These are phyloP conservation scores for Axinella damicornis DNA, from an alignment of 37 sponge, comb jelly and placozoan species.

Conservation along the genomic window DNA sequence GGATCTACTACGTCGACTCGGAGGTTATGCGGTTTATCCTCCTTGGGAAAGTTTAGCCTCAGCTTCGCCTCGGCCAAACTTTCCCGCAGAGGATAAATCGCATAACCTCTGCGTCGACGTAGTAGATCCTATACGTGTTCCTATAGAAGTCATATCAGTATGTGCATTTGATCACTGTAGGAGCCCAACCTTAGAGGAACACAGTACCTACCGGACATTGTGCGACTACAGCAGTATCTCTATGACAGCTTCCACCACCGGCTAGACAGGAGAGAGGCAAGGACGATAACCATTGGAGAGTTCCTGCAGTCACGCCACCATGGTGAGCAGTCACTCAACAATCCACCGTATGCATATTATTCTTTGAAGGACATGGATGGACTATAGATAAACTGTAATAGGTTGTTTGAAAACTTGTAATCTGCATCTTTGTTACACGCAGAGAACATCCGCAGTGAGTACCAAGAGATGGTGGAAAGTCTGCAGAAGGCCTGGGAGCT, in stretches of 20 bases:
- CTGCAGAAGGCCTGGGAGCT: slow-evolving; percentile 64
- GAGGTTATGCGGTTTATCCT: no score
- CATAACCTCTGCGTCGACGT: no score
- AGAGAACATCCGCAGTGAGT: slow-evolving; percentile 39
- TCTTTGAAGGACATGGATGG: not conserved
- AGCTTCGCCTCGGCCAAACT: no score
- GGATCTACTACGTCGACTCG: no score
- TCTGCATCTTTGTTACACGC: not conserved
- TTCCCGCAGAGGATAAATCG: no score
- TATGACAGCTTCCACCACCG: slow-evolving; percentile 50
- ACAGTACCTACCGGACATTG: slow-evolving; percentile 82
- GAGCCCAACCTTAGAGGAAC: slow-evolving; percentile 67
- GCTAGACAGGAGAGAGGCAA: slow-evolving; percentile 46
- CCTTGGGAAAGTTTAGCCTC: no score
- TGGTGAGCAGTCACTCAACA: not conserved
- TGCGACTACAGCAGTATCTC: slow-evolving; percentile 63
- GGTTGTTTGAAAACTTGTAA: not conserved
- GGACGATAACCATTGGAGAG: slow-evolving; percentile 42
- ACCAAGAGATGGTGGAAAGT: slow-evolving; percentile 35
- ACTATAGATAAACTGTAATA: no score
- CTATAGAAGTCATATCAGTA: not conserved
- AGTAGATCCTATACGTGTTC: no score
- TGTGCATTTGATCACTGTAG: slow-evolving; percentile 18
- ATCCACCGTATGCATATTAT: not conserved
- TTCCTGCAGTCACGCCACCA: slow-evolving; percentile 24